Conservation (phyloP, 2,797 vertebrate species). For the Luscinia megarhynchos region DNA sequence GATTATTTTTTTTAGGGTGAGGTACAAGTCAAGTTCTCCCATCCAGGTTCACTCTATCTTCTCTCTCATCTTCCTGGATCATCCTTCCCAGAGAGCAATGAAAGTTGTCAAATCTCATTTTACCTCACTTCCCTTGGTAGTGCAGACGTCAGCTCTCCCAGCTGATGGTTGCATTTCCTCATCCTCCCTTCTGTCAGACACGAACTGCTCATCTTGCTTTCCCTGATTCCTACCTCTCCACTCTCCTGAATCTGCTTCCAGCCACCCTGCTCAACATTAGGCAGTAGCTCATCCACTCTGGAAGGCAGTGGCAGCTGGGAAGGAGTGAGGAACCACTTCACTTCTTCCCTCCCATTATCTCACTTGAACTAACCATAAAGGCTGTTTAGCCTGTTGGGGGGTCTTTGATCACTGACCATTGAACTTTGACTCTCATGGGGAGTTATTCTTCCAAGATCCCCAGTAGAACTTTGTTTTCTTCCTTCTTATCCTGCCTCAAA, state of each 20-base stretch:
- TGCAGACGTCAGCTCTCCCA: neutral
- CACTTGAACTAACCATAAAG: neutral
- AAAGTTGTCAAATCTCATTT: neutral
- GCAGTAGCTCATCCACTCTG: neutral
- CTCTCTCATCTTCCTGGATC: neutral
- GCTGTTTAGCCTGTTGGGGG: neutral
- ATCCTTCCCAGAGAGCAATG: neutral
- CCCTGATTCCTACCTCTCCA: neutral
- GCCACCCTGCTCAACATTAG: neutral
- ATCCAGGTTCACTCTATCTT: neutral
- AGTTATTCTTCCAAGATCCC: neutral
- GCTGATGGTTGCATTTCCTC: neutral
- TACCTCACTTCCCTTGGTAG: neutral
- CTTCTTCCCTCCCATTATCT: neutral
- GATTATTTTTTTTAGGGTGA: neutral
- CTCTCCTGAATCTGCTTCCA: neutral
- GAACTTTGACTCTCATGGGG: neutral
- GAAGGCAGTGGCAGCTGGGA: neutral
- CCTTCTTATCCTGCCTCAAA: neutral
- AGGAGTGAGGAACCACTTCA: neutral
- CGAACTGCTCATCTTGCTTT: neutral
- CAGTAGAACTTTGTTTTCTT: neutral
- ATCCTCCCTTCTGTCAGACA: neutral
- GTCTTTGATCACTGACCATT: neutral
- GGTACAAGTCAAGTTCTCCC: neutral